Conservation (phyloP, 2,797 vertebrate genomes). For the Cichlasoma orientale region DNA sequence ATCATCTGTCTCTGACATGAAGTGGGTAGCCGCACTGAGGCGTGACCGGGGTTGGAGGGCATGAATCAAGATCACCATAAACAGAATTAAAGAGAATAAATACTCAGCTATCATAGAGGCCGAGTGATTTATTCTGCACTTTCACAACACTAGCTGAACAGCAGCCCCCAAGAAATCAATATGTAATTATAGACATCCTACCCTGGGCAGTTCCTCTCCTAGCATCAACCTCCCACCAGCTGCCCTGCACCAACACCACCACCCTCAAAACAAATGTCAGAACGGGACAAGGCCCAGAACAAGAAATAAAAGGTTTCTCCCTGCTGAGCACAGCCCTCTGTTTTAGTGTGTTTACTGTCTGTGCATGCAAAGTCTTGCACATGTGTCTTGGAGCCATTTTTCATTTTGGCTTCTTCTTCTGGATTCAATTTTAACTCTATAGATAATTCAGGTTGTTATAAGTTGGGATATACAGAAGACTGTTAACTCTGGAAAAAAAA, state of each 20-base stretch:
- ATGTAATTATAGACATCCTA: conserved; percentile 86
- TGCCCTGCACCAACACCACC: conserved; percentile 44
- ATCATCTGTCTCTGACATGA: conserved; percentile 39
- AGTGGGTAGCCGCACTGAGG: conserved; percentile 48
- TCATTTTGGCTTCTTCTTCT: conserved; percentile 4
- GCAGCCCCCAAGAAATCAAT: conserved; percentile 79
- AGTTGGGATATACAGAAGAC: neutral
- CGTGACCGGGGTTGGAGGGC: conserved; percentile 53
- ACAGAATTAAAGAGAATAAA: conserved; percentile 83
- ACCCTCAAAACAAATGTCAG: conserved; percentile 79
- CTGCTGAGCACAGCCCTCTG: conserved; percentile 21
- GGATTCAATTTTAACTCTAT: neutral
- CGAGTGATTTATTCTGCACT: conserved; percentile 80
- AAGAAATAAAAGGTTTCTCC: conserved; percentile 57
- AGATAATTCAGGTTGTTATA: neutral
- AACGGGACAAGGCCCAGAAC: conserved; percentile 51
- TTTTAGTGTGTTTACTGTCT: conserved; percentile 27
- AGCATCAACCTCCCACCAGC: conserved; percentile 61
- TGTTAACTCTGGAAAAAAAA: neutral
- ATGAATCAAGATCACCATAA: conserved; percentile 81
- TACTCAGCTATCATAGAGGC: conserved; percentile 79
- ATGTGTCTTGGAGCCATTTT: neutral
- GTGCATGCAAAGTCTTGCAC: neutral
- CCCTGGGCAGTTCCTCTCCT: conserved; percentile 71
- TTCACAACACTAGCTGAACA: conserved; percentile 70